Evolutionary conservation across 1,140 invertebrate species (phyloP), one percentile per base, ranked within the genome.

Genomic region (Meloidogyne exigua): DNA sequence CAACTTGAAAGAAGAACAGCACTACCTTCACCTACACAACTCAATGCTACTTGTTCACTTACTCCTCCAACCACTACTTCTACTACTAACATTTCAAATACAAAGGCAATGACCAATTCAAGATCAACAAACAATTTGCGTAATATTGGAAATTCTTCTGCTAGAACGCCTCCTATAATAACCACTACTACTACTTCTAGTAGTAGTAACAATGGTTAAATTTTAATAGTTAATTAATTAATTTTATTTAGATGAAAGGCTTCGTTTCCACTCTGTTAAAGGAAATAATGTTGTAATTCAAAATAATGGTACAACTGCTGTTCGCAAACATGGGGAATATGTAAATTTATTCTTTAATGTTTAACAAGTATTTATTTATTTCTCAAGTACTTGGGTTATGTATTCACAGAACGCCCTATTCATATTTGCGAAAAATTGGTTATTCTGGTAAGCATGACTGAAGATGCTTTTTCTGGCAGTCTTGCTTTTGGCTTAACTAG

Each of bases 401-500:
- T 81, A 11, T 81, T 81, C 71, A 81, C 80, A 13, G 75, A 81
- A 65, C 75, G 80, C 13, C 82, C 80, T 18, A 64, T 81, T 3
- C 81, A 77, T 5, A 72, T 83, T n/a, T 78, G 65, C 3, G 80
- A 81, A 44, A 79, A 80, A 42, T 23, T 81, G 21, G 75, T 68
- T 15, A 62, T 81, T 70, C 28, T 81, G 25, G 71, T 81, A 1
- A 80, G 44, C 28, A 66, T 74, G 96, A 81, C 89, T 91, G 77
- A 79, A 72, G 76, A 79, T 7, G 92, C 92, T 84, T 96, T 93
- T 88, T 91, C 93, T 25, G 94, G 95, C 7, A 93, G 93, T 9
- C 87, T 98, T 44, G 93, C 94, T 0, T 91, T 98, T 32, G 95
- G 95, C 0, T 89, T 98, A 64, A 98, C 95, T 1, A 94, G 94